Base-by-base conservation (phyloP, 2,888 invertebrate species). In the Ochlodes sylvanus region DNA sequence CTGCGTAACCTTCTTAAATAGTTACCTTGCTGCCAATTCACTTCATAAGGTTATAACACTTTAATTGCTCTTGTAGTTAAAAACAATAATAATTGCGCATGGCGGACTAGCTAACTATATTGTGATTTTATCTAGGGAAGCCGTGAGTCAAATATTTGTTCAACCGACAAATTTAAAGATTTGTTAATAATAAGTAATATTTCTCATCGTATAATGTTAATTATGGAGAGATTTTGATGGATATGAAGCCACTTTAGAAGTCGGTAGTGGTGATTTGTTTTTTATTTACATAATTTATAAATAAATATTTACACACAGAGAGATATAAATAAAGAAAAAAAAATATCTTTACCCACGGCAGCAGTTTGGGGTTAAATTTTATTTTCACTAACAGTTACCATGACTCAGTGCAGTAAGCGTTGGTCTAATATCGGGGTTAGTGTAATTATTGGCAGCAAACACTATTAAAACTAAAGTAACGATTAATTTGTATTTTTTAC, bases 1-100 rank as follows among this genome's bases (percentile, higher is more conserved):
- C 71, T 74, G 80, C 71, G 87, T 75, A 80, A 83, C 89, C 87
- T 89, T 90, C 91, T 92, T 93, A 92, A 90, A 93, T 92, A 92
- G 27, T 86, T 77, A 80, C 80, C 79, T 79, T 79, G 73, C 75
- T 79, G 75, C 82, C 91, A 90, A 82, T 88, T 87, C 85, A 84
- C 87, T 87, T 83, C 74, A 80, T 88, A 90, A 92, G 90, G 92
- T 90, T 90, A 83, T 79, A 74, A 75, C 77, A 68, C 60, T 65
- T 68, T 71, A 58, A 57, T 57, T 64, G 58, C 55, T 60, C 52
- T 21, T 47, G 54, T 54, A 61, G 54, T 56, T 67, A 70, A 60
- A 63, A 63, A 68, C 60, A 61, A 68, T 63, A 68, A 68, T 69
- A 61, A 69, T 50, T 71, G 71, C 60, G 71, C 61, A 64, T 74